Conservation (phyloP, 2,888 invertebrate genomes). For the Molanna angustata region DNA sequence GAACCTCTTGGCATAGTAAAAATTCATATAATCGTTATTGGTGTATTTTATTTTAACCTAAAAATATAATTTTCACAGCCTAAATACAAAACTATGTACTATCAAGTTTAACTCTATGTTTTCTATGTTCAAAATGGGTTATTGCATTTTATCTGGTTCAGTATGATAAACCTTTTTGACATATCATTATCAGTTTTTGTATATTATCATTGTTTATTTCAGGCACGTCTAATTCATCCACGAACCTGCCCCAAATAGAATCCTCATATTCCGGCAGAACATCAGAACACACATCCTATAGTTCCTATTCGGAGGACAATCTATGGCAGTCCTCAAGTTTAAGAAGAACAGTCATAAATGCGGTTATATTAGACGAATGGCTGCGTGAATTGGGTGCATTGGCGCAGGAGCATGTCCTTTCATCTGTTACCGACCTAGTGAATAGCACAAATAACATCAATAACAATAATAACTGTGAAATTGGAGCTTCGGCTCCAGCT, state of each 20-base stretch:
- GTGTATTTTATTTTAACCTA: too few relatives aligned
- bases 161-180: too few relatives aligned
- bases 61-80: too few relatives aligned
- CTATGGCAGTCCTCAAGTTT: constrained; percentile 52
- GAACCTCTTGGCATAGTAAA: too few relatives aligned
- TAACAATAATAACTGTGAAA: constrained; percentile 12
- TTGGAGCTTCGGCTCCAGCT: constrained; percentile 15
- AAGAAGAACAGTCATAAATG: constrained; percentile 52
- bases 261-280: neutral
- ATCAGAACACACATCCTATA: constrained; percentile 35
- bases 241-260: constrained; percentile 17
- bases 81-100: too few relatives aligned
- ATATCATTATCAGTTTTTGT: too few relatives aligned
- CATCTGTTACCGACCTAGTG: constrained; percentile 48
- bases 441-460: constrained; percentile 7
- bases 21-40: too few relatives aligned
- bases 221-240: constrained; percentile 26
- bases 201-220: too few relatives aligned
- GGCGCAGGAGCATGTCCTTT: constrained; percentile 87
- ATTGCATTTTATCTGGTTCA: too few relatives aligned
- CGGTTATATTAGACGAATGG: constrained; percentile 93
- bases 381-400: constrained; percentile 92
- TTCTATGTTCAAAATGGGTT: too few relatives aligned
- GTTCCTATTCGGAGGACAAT: constrained; percentile 40
- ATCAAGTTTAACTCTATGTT: too few relatives aligned